These are phyloP conservation scores for Sipunculus nudus DNA, from an alignment of 2,888 invertebrate species.

Conservation along the genomic window DNA sequence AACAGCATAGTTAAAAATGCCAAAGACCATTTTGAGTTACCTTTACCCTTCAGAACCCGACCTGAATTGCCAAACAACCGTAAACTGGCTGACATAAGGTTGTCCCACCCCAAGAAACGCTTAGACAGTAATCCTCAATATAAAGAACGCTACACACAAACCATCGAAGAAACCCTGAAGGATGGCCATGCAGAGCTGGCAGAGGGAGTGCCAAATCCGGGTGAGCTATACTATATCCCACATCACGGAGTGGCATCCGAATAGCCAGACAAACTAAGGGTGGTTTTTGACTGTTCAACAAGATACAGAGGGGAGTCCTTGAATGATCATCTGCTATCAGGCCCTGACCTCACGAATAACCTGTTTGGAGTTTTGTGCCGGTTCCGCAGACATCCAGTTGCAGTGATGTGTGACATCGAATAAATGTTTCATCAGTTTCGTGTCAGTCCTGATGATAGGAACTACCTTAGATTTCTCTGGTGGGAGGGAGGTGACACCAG, in stretches of 20 bases:
- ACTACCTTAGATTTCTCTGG: conserved; percentile 26
- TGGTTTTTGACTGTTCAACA: conserved; percentile 32
- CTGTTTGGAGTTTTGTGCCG: conserved; percentile 21
- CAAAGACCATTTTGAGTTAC: conserved; percentile 17
- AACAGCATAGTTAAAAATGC: too few species aligned
- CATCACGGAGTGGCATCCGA: conserved; percentile 19
- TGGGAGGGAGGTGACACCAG: conserved; percentile 14
- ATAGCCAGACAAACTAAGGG: conserved; percentile 21
- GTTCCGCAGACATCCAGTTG: conserved; percentile 23
- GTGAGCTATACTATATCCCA: conserved; percentile 11
- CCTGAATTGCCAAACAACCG: conserved; percentile 16
- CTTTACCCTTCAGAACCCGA: conserved; percentile 14
- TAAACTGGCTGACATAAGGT: conserved; percentile 3
- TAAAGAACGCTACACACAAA: conserved; percentile 4
- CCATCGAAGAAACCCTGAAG: conserved; percentile 9
- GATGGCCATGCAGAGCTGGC: conserved; percentile 14
- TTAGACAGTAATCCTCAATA: not conserved
- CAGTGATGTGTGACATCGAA: conserved; percentile 33
- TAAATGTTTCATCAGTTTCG: conserved; percentile 29
- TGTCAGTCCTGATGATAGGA: conserved; percentile 14
- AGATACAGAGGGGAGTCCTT: conserved; percentile 19
- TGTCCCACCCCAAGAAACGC: not conserved
- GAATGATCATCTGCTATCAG: conserved; percentile 24
- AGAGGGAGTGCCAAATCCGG: not conserved
- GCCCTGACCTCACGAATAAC: conserved; percentile 27